Base-by-base conservation (phyloP, 2,888 invertebrate genomes). In the Cactoblastis cactorum region DNA sequence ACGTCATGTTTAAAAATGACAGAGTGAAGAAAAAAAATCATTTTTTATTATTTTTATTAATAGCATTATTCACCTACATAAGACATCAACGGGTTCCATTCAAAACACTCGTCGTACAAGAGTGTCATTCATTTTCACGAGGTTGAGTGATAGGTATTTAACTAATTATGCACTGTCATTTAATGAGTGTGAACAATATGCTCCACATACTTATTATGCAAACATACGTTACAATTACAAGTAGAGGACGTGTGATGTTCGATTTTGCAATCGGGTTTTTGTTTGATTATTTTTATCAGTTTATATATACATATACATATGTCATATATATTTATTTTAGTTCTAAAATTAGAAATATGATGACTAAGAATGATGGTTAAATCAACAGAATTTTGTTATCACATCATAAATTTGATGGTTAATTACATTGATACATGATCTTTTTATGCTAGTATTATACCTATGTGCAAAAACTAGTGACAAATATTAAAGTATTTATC, bases 71-170 rank as follows among this genome's bases (percentile, higher is more conserved):
- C 57, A 53, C 65, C 58, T 78, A 75, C 75, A 76, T 77, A 72
- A 81, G 79, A 83, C 84, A 83, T 80, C 72, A 80, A 82, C 75
- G 80, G 73, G 82, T 74, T 68, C 53, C 71, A 68, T 68, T 62
- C 62, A 64, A n/a, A n/a, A 63, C 63, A 63, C 63, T 57, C 63
- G 60, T 65, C 67, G 69, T 54, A 48, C 50, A 52, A 51, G 15
- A 57, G 58, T 65, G 67, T 71, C 69, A 69, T 74, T 64, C 65
- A 60, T 65, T 66, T 69, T 72, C 63, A 65, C 74, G 75, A 73
- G 70, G 72, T 74, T 67, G 62, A 67, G 63, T 56, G 67, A 70
- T 79, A 75, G 37, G 17, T 37, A 18, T 37, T 17, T 28, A 43
- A 80, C 74, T 69, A 65, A 67, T 58, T 61, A 62, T 71, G 74